Base-by-base conservation (phyloP, 1,140 invertebrate genomes). In the Sycobia sp. region DNA sequence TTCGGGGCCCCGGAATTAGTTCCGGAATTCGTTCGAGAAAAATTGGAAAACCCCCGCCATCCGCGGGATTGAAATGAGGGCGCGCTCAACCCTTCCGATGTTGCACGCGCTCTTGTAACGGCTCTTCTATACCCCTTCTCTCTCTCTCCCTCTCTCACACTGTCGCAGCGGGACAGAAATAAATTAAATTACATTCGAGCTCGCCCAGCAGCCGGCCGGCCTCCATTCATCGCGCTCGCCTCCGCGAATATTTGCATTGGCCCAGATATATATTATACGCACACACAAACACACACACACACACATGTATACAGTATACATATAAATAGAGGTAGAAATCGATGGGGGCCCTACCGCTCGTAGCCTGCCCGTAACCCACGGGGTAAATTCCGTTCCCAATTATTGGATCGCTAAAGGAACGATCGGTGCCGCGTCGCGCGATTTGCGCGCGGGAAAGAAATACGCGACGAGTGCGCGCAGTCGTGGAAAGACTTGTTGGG, bases 1-100 rank as follows among this genome's bases (percentile, higher is more conserved):
- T n/a, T n/a, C n/a, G n/a, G n/a, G n/a, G n/a, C n/a, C n/a, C 27
- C 47, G 29, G 63, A 49, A 72, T 78, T 75, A 69, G 75, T 77
- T 70, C 71, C 69, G 73, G 73, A 62, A 71, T 65, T 72, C 76
- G 73, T 73, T 73, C 69, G 73, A n/a, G 71, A 69, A 78, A 49
- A 79, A 79, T 80, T 77, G 73, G 68, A 76, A 78, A 78, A 68
- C 61, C 69, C 76, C 69, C 76, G 73, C 79, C 76, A 79, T 77
- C 76, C 77, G 75, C 69, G 36, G 22, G 20, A 27, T 25, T n/a
- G 16, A 10, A 14, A 41, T 32, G 38, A 51, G 25, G 1, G 20
- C 36, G 8, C 43, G 63, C 39, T 55, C 65, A 78, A 80, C 74
- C 76, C 77, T 76, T 78, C 77, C 65, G 27, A 7, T 43, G 71